Evolutionary conservation across 2,797 vertebrate species (phyloP), one percentile per base, ranked within the genome.

Genomic region (Coccyzus lansbergi): DNA sequence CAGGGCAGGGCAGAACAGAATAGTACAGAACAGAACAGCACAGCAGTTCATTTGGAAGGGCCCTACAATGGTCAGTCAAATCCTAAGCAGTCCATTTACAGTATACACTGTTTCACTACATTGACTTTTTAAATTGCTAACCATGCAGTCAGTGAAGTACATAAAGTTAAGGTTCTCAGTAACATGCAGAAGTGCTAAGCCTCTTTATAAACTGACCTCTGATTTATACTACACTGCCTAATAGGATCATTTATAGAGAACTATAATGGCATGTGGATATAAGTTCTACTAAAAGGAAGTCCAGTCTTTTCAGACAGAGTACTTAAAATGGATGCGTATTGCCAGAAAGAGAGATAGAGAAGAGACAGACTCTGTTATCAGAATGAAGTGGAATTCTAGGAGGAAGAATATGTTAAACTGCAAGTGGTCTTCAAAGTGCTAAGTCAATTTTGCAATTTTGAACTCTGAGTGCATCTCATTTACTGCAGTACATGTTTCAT

Each of bases 401-500:
- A 63, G 34, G 76, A 88, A 88, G 10, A 84, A 91, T 86, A 81
- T 48, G 15, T 55, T 72, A 84, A 81, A 92, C 58, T 93, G 34
- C 29, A 91, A 91, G 16, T 52, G 12, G 36, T 51, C 60, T 84
- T 0, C 0, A 65, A 90, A 96, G 88, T 48, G 20, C 20, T 81
- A 83, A 81, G n/a, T 74, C 67, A 79, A 6, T 93, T 93, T 92
- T 88, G 75, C 14, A 62, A 5, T 80, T 93, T n/a, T 88, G 48
- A 93, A 60, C 17, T 79, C 78, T 58, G 36, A 79, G 21, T 38
- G 20, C 2, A 1, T 84, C 60, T 77, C 52, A 68, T 92, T 90
- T 85, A 60, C 20, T 64, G 40, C 21, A 53, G 38, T 21, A 87
- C 24, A 74, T 79, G 25, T 71, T 94, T 87, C 33, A 58, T 70